Evolutionary conservation across 2,888 invertebrate genomes (phyloP).

Genomic region (Venusia cambrica): DNA sequence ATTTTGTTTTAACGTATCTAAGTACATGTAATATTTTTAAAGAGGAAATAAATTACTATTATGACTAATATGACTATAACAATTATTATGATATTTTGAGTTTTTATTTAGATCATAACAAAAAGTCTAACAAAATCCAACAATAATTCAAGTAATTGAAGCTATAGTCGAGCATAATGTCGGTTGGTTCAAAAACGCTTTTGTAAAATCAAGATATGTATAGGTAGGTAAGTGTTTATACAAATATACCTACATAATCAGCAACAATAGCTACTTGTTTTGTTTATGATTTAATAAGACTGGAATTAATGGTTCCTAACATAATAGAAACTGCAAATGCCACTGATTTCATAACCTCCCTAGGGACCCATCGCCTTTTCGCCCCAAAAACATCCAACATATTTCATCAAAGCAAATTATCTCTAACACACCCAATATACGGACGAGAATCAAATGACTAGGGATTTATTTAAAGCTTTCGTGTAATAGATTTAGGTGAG

Average conservation of each 20-base stretch:
- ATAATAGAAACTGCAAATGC: slow-evolving; percentile 85
- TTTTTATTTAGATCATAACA: too few relatives aligned
- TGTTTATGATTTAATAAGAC: slow-evolving; percentile 77
- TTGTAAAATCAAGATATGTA: slow-evolving; percentile 1
- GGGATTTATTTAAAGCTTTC: slow-evolving; percentile 44
- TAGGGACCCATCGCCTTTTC: slow-evolving; percentile 76
- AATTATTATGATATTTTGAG: too few relatives aligned
- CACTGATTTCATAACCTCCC: slow-evolving; percentile 84
- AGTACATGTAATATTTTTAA: too few relatives aligned
- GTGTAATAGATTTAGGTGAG: slow-evolving; percentile 52
- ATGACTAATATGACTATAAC: too few relatives aligned
- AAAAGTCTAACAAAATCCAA: too few relatives aligned
- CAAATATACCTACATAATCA: slow-evolving; percentile 16
- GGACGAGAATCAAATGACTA: slow-evolving; percentile 34
- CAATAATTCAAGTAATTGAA: too few relatives aligned
- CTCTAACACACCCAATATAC: slow-evolving; percentile 35
- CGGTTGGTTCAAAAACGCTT: too few relatives aligned
- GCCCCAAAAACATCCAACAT: slow-evolving; percentile 61
- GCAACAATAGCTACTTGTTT: slow-evolving; percentile 60
- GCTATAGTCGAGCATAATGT: too few relatives aligned
- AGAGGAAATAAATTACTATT: too few relatives aligned
- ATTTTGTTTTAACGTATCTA: too few relatives aligned
- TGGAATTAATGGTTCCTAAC: slow-evolving; percentile 79
- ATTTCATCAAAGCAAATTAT: slow-evolving; percentile 32
- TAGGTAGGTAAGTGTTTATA: slow-evolving; percentile 2